Conservation (phyloP, 2,888 invertebrate species). For the Pristionchus japonicus region DNA sequence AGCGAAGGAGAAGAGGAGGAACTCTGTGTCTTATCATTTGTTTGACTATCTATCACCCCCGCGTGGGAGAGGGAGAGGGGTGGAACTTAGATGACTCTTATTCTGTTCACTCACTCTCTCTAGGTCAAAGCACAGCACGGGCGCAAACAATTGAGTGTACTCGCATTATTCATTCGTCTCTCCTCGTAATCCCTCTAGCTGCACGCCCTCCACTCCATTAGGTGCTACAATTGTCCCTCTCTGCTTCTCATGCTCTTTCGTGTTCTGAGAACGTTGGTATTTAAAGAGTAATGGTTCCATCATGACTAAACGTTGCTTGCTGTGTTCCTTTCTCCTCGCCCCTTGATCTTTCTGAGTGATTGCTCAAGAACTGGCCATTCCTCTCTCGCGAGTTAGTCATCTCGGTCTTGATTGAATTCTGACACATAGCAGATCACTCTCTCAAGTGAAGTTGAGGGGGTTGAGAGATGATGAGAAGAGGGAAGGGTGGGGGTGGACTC, state of each 20-base stretch:
- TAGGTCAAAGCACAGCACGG: slow-evolving; percentile 16
- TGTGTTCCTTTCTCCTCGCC: neutral
- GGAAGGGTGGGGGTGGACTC: neutral
- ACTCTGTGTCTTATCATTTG: slow-evolving; percentile 35
- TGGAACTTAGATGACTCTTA: neutral
- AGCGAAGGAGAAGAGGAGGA: neutral
- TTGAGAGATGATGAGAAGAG: neutral
- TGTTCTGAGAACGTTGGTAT: neutral
- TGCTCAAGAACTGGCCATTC: slow-evolving; percentile 21
- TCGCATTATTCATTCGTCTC: neutral
- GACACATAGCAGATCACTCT: slow-evolving; percentile 32
- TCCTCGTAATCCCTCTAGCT: neutral
- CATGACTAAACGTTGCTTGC: neutral
- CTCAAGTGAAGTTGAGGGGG: neutral
- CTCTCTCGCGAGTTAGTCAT: slow-evolving; percentile 25
- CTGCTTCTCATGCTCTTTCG: neutral
- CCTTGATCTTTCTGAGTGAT: slow-evolving; percentile 28
- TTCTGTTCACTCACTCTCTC: neutral
- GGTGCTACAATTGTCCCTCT: neutral
- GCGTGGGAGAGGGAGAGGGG: neutral
- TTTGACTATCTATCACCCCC: neutral
- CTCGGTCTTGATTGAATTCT: slow-evolving; percentile 33
- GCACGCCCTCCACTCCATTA: neutral
- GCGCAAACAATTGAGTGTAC: neutral
- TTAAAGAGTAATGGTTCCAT: neutral